phyloP scores from a whole-genome alignment of 23 tunicate species.

The Oikopleura dioica region DNA sequence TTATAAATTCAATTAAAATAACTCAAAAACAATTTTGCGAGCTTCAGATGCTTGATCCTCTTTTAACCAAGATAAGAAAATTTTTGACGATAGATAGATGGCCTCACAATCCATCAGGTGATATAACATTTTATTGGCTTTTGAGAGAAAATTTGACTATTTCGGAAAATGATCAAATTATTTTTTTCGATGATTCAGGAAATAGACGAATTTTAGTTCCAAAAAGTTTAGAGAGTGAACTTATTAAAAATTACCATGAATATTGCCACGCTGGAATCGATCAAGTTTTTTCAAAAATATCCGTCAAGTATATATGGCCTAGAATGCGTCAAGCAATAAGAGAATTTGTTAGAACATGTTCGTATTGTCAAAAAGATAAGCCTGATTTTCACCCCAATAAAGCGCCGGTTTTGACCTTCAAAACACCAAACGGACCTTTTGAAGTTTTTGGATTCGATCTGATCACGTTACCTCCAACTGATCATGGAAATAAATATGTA shows the following conservation, averaged over 20 bases:
- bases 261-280: no score
- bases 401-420: neutral
- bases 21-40: no score
- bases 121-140: no score
- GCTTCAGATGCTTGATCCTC: no score
- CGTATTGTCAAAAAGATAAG: neutral
- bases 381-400: neutral
- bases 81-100: no score
- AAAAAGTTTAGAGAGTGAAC: neutral
- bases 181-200: neutral
- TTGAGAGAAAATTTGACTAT: neutral
- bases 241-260: neutral
- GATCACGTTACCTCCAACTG: neutral
- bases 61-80: no score
- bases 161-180: neutral
- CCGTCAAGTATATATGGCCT: neutral
- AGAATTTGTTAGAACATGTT: neutral
- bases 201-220: neutral
- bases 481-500: neutral
- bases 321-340: neutral
- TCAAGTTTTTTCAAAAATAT: no score
- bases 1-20: neutral
- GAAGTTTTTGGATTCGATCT: neutral
- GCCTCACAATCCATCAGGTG: no score
- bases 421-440: neutral